Evolutionary conservation across 2,797 vertebrate genomes (phyloP), one percentile per base, ranked within the genome.

Genomic region (Lateolabrax maculatus): DNA sequence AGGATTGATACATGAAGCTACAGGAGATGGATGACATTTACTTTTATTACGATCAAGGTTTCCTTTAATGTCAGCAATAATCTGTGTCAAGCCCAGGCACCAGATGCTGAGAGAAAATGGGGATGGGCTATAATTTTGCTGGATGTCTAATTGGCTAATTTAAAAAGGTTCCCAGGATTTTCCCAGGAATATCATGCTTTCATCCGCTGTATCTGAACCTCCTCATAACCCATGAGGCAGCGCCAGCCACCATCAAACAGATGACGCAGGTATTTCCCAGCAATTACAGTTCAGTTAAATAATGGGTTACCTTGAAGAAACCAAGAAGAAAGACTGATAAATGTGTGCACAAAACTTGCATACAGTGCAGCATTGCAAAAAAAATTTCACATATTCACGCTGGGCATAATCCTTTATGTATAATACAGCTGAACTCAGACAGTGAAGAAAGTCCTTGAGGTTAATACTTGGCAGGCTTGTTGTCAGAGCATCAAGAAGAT

Each of bases 211-310:
- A 83, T 83, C 75, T 81, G 70, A 87, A 69, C 75, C 73, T 71
- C 77, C 71, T 77, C 75, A n/a, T 63, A 57, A 21, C 66, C 89
- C 88, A 77, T 15, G 71, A 87, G 62, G 71, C 77, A 79, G 84
- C 48, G 77, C 86, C 85, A 87, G 70, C 44, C 83, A 36, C 51
- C 62, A 80, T 86, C 83, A 88, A 86, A 88, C 63, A 48, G 58
- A 86, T 70, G 81, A 90, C 49, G 53, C 79, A 76, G 81, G 85
- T 81, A 86, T 89, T 89, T 83, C 37, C 74, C 27, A 56, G 75
- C 87, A 90, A 89, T 91, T 90, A 90, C 79, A 81, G 71, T 78
- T 82, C 51, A 62, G 64, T 80, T 77, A 84, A 85, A 87, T 88
- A 72, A 86, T 70, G 74, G 78, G 75, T 84, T 89, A 56, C 23